phyloP scores from a whole-genome alignment of 2,888 invertebrate species.

The Melinaea marsaeus region DNA sequence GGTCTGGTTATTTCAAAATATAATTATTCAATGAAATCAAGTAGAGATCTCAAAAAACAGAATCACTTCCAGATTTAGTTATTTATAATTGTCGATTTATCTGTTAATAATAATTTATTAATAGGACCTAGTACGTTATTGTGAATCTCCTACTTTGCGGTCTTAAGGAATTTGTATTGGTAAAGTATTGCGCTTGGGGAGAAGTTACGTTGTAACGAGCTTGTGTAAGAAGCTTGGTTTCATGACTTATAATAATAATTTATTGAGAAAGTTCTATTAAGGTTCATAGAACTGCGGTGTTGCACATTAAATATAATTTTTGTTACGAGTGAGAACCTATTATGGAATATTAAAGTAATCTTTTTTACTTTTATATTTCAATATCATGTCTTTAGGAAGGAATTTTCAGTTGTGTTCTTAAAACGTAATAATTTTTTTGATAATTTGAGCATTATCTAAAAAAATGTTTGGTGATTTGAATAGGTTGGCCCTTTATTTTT shows the following conservation, averaged over 20 bases:
- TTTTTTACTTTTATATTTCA: background rate
- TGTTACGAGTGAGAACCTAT: background rate
- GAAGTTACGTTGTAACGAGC: slow-evolving; percentile 16
- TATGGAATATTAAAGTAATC: background rate
- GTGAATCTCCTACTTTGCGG: slow-evolving; percentile 22
- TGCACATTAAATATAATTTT: background rate
- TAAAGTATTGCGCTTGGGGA: slow-evolving; percentile 14
- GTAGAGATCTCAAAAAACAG: background rate
- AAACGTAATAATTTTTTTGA: too few relatives aligned
- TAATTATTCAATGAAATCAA: background rate
- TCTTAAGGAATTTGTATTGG: slow-evolving; percentile 20
- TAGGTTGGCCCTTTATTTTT: too few relatives aligned
- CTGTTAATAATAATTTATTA: slow-evolving; percentile 17
- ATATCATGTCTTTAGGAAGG: too few relatives aligned
- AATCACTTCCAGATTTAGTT: slow-evolving; percentile 5
- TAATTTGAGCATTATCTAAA: too few relatives aligned
- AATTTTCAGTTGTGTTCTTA: too few relatives aligned
- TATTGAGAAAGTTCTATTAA: slow-evolving; percentile 12
- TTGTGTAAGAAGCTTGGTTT: slow-evolving; percentile 14
- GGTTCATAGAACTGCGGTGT: background rate
- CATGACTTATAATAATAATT: slow-evolving; percentile 14
- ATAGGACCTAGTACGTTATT: slow-evolving; percentile 15
- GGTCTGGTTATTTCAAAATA: background rate
- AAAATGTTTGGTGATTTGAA: too few relatives aligned
- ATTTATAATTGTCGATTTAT: slow-evolving; percentile 3